Percentiles rank a stretch among this genome's conserved stretches.
Evolutionary conservation across 1,140 invertebrate species (phyloP).

Genomic region (Euwallacea fornicatus): DNA sequence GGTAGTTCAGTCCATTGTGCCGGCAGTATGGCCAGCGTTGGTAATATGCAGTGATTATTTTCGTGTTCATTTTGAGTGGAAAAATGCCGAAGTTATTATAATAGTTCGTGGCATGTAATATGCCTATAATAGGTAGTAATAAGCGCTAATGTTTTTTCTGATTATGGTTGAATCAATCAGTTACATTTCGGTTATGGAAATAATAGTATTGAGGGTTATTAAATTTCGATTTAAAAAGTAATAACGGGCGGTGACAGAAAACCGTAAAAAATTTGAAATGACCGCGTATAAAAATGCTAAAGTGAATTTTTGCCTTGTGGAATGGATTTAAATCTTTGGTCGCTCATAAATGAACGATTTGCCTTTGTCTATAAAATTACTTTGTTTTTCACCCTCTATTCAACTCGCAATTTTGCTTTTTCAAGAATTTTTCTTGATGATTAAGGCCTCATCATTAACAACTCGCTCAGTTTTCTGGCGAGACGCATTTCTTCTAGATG

Average conservation of each 20-base stretch:
- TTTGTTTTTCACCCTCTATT: no score
- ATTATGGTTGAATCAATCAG: neutral
- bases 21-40: constrained; percentile 50
- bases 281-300: no score
- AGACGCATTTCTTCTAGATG: no score
- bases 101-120: neutral
- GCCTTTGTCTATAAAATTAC: no score
- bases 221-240: neutral
- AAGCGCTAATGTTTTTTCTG: neutral
- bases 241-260: neutral
- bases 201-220: neutral
- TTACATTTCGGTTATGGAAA: neutral
- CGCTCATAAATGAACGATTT: no score
- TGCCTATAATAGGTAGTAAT: neutral
- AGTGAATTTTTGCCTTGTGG: no score
- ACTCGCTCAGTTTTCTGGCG: no score
- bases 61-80: neutral
- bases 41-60: constrained; percentile 47
- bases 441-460: no score
- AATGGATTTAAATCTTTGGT: no score
- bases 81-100: neutral
- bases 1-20: constrained; percentile 52
- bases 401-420: no score
- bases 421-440: no score
- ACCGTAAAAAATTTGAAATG: no score